A percentile compares a stretch with the other conserved stretches of the same genome.
These are phyloP conservation scores for Phytoseiulus persimilis DNA, from an alignment of 2,888 invertebrate species.

Conservation along the genomic window DNA sequence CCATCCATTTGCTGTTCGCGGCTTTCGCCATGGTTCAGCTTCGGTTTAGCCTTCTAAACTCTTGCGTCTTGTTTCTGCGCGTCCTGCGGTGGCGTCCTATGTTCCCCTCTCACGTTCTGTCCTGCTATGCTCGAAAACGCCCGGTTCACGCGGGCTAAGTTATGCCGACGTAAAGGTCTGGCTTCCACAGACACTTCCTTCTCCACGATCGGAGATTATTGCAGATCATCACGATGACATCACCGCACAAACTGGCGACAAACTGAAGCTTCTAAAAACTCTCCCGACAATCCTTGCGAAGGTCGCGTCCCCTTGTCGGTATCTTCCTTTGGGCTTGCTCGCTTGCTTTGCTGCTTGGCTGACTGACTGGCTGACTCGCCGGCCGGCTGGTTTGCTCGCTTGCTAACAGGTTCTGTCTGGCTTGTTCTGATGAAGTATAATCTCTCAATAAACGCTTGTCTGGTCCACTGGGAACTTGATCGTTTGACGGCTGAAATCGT, in stretches of 20 bases:
- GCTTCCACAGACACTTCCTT: background rate
- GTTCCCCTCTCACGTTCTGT: background rate
- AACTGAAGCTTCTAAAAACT: background rate
- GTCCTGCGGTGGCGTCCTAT: background rate
- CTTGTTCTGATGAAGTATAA: background rate
- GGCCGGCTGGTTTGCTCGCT: no score
- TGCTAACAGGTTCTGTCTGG: no score
- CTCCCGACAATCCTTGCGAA: background rate
- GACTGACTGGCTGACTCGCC: background rate
- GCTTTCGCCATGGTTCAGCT: constrained; percentile 23
- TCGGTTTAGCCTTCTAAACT: background rate
- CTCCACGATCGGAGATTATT: background rate
- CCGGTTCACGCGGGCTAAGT: background rate
- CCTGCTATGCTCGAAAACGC: background rate
- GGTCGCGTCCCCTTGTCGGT: background rate
- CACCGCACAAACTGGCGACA: background rate
- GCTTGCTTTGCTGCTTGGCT: background rate
- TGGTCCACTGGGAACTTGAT: constrained; percentile 5
- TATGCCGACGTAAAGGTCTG: background rate
- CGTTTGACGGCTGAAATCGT: background rate
- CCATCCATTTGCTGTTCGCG: constrained; percentile 33
- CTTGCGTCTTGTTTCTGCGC: background rate
- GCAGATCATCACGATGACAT: background rate
- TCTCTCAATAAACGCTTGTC: background rate
- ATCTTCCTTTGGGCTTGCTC: background rate